Conservation (phyloP, 2,888 invertebrate species). For the Therioaphis trifolii region DNA sequence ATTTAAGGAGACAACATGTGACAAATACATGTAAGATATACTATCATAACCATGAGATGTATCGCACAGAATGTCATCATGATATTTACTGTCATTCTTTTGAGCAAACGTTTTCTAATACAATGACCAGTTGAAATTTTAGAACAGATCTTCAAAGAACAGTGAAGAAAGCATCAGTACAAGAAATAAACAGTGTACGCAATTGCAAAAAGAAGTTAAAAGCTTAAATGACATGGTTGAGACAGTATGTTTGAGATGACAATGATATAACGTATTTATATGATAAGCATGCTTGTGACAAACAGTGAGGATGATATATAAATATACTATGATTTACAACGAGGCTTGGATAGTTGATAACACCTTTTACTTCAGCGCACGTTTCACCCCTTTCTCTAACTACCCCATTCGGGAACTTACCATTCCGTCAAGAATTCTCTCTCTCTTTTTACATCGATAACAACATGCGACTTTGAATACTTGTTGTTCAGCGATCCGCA, state of each 20-base stretch:
- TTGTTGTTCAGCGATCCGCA: slow-evolving; percentile 47
- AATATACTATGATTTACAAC: slow-evolving; percentile 25
- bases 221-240: not conserved
- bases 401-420: no score
- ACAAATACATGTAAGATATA: no score
- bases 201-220: not conserved
- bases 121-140: not conserved
- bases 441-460: slow-evolving; percentile 37
- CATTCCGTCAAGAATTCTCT: not conserved
- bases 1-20: no score
- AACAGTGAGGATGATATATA: slow-evolving; percentile 23
- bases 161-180: no score
- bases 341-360: slow-evolving; percentile 9
- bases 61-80: no score
- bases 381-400: slow-evolving; percentile 12
- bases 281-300: slow-evolving; percentile 2
- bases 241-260: not conserved
- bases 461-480: slow-evolving; percentile 19
- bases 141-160: slow-evolving; percentile 19
- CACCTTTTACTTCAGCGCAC: slow-evolving; percentile 29
- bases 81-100: not conserved
- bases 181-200: not conserved
- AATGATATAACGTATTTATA: not conserved
- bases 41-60: no score
- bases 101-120: not conserved